Conservation (phyloP, 2,797 vertebrate genomes). For the Epinephelus malabaricus region DNA sequence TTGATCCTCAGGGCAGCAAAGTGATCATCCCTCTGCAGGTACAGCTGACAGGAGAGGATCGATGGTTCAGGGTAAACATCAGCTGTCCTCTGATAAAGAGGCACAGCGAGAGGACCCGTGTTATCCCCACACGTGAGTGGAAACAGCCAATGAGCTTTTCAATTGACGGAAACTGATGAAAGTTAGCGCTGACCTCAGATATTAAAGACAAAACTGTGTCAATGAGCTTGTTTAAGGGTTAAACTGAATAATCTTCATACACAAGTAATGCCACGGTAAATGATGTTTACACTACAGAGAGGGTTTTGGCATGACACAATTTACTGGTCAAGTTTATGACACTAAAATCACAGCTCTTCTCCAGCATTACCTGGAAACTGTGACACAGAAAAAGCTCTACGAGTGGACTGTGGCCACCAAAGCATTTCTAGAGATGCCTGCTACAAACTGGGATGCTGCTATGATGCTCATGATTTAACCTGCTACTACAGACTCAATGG, state of each 20-base stretch:
- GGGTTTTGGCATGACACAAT: neutral
- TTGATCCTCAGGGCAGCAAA: slow-evolving; percentile 61
- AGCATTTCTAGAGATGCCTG: slow-evolving; percentile 61
- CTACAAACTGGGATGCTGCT: slow-evolving; percentile 78
- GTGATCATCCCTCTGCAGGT: slow-evolving; percentile 73
- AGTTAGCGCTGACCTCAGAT: too few species aligned
- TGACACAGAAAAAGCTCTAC: slow-evolving; percentile 43
- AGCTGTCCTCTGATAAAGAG: slow-evolving; percentile 78
- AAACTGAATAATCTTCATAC: neutral
- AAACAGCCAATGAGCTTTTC: neutral
- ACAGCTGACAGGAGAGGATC: slow-evolving; percentile 67
- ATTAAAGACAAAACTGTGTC: too few species aligned
- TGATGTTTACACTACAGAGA: neutral
- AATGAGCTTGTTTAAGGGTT: neutral
- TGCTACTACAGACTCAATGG: slow-evolving; percentile 81
- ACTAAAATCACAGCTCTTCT: slow-evolving; percentile 4
- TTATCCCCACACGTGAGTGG: slow-evolving; percentile 61
- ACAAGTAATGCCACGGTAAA: neutral
- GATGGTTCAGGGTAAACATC: slow-evolving; percentile 78
- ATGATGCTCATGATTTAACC: slow-evolving; percentile 31
- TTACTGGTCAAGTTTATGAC: too few species aligned
- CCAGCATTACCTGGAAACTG: slow-evolving; percentile 66
- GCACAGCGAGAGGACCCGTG: neutral
- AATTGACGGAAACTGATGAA: neutral
- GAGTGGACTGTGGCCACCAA: slow-evolving; percentile 69